Conservation (phyloP, 2,888 invertebrate species). For the Ptilodon capucinus region DNA sequence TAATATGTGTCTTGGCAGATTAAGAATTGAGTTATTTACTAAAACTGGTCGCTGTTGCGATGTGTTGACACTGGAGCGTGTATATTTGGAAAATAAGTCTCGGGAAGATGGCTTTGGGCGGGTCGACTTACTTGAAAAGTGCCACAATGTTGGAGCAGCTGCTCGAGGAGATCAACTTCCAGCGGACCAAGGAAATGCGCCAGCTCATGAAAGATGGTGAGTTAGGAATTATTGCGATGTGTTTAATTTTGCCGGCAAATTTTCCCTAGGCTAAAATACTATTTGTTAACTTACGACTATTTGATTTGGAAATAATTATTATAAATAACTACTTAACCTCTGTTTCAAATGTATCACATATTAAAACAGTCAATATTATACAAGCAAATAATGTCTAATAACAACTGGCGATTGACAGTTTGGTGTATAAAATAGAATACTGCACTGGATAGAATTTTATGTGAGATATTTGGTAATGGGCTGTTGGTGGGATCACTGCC, state of each 20-base stretch:
- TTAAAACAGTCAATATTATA: too few relatives aligned
- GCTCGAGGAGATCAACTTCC: conserved; percentile 95
- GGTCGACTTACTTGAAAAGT: conserved; percentile 61
- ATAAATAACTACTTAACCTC: too few relatives aligned
- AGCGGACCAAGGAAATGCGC: conserved; percentile 94
- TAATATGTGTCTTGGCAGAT: conserved; percentile 30
- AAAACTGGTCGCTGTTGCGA: conserved; percentile 18
- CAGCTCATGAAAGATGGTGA: conserved; percentile 94
- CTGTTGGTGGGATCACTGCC: too few relatives aligned
- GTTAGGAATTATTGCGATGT: conserved; percentile 13
- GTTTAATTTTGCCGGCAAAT: not conserved
- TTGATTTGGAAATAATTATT: too few relatives aligned
- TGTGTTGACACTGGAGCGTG: conserved; percentile 39
- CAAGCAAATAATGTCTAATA: too few relatives aligned
- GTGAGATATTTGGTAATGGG: too few relatives aligned
- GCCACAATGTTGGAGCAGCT: conserved; percentile 92
- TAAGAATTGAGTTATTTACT: conserved; percentile 9
- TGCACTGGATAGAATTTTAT: too few relatives aligned
- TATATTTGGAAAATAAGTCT: conserved; percentile 32
- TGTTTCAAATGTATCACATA: too few relatives aligned
- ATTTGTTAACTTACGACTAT: too few relatives aligned
- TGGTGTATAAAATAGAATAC: too few relatives aligned
- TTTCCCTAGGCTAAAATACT: too few relatives aligned
- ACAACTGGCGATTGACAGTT: too few relatives aligned
- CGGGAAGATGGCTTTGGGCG: conserved; percentile 65